A percentile compares a stretch with the other conserved stretches of the same genome.
Conservation (phyloP, 2,797 vertebrate genomes). For the Hydrolagus colliei region DNA sequence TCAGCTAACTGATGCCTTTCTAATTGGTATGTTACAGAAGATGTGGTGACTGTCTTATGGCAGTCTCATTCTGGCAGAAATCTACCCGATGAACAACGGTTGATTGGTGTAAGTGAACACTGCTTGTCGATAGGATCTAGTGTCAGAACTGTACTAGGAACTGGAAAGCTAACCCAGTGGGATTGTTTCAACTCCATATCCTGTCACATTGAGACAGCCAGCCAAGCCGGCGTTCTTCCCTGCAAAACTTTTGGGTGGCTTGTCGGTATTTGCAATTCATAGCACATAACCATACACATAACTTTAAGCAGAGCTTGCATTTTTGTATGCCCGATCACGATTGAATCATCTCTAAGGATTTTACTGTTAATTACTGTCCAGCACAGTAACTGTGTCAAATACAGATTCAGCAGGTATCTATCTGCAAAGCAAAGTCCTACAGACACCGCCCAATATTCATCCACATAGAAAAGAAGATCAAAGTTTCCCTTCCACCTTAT, state of each 20-base stretch:
- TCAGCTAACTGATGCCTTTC: not conserved
- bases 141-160: conserved; percentile 4
- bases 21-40: not conserved
- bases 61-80: conserved; percentile 2
- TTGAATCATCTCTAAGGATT: no score
- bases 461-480: no score
- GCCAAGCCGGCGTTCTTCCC: not conserved
- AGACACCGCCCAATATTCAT: no score
- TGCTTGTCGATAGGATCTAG: conserved; percentile 14
- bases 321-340: no score
- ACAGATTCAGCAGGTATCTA: no score
- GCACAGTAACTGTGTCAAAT: no score
- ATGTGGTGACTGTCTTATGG: not conserved
- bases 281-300: not conserved
- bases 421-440: no score
- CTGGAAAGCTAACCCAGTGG: not conserved
- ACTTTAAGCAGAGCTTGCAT: no score
- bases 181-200: no score
- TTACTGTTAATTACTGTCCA: no score
- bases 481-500: no score
- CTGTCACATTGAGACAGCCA: not conserved
- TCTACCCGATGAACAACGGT: not conserved
- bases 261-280: no score
- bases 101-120: conserved; percentile 20
- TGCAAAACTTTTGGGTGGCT: not conserved